Evolutionary conservation across 2,888 invertebrate species (phyloP), one percentile per base, ranked within the genome.

Genomic region (Lymantria dispar): DNA sequence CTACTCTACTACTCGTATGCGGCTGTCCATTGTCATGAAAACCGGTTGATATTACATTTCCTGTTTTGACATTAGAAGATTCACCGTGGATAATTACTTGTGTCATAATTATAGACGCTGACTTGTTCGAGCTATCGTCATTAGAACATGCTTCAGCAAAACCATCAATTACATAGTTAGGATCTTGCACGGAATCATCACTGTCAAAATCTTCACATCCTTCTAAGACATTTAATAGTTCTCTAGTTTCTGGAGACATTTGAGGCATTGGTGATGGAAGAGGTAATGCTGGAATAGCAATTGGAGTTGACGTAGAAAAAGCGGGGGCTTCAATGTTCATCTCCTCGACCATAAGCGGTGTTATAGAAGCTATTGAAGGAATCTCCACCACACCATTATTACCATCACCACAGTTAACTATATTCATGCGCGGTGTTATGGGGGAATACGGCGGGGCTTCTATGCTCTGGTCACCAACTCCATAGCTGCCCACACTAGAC

Each of bases 191-290:
- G 7, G 46, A 46, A 31, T 50, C 43, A 39, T 46, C 46, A 12
- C 12, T 38, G 11, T 39, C 33, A 46, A 46, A 39, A 39, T 50
- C 45, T 43, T 38, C 38, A 37, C 3, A 45, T 9, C 38, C 38
- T 40, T 12, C 45, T 39, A 45, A 50, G 38, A n/a, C 22, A 40
- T 33, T 7, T 14, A 48, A 48, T 33, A 54, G 38, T 43, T 50
- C 45, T 37, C 3, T 45, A 43, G 54, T 54, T 48, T 48, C 40
- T 29, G 50, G 50, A 31, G 50, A 50, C 47, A 50, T 54, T 40
- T 15, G 43, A 46, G 41, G 31, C 10, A 13, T 11, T 38, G 13
- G 44, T 39, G 47, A 30, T 13, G 46, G 36, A 40, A 30, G 44
- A 46, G 41, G 31, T 9, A 13, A 11, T 38, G 13, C 41, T 43